Evolutionary conservation across 1,140 invertebrate genomes (phyloP).

Genomic region (Bombus haemorrhoidalis): DNA sequence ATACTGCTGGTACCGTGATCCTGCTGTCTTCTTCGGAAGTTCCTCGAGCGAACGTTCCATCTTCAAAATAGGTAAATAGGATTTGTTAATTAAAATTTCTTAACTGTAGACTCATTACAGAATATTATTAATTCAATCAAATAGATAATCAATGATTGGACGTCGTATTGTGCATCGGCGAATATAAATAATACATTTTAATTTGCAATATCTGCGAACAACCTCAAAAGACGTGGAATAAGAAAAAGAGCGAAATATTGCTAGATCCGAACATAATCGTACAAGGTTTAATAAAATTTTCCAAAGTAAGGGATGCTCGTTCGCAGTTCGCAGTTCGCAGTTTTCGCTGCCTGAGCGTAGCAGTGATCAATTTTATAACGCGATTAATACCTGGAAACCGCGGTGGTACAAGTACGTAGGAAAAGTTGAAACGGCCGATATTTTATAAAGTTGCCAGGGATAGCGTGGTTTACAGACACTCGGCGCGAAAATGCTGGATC

Average conservation of each 20-base stretch:
- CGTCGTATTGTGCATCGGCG: neutral
- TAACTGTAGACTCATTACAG: neutral
- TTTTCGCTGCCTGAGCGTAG: neutral
- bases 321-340: no score
- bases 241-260: neutral
- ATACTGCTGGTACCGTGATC: neutral
- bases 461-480: slow-evolving; percentile 38
- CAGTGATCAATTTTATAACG: slow-evolving; percentile 11
- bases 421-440: slow-evolving; percentile 16
- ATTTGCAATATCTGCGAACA: neutral
- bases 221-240: neutral
- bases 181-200: neutral
- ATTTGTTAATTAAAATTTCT: neutral
- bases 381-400: neutral
- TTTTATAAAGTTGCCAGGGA: slow-evolving; percentile 32
- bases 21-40: no score
- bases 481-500: slow-evolving; percentile 40
- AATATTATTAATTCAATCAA: neutral
- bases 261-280: neutral
- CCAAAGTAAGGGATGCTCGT: neutral
- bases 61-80: neutral
- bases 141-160: no score
- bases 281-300: neutral
- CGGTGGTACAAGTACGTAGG: neutral
- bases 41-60: neutral